Evolutionary conservation across 2,888 invertebrate species (phyloP), one percentile per base, ranked within the genome.

Genomic region (Stomorhina lunata): DNA sequence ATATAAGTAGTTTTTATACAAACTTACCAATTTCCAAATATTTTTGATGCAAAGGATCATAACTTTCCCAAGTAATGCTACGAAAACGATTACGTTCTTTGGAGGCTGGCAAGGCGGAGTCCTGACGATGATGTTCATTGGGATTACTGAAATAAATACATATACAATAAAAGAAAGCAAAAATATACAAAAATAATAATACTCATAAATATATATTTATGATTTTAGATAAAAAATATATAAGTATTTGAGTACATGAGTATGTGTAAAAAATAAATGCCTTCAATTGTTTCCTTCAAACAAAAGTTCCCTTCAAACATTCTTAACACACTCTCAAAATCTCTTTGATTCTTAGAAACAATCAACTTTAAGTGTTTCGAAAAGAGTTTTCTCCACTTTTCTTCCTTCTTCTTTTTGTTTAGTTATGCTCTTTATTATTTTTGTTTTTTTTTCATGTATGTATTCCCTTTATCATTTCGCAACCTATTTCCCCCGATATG

Each of bases 11-110:
- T 25, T 25, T 27, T 45, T 50, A 4, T 1, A 4, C 7, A 17
- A 25, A 80, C 90, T 94, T 92, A 97, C 97, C 96, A 90, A 97
- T 96, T 93, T 97, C 97, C 88, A 98, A 93, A 92, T 97, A 98
- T 90, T 97, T 97, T 90, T 98, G 97, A 92, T 97, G 97, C 83
- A 96, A 95, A 1, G 96, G 95, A 90, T 97, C 97, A 92, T 98
- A 98, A 89, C 96, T 95, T 86, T 97, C 97, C 98, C 98, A 98
- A 66, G 93, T 94, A 86, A 96, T 94, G 85, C 95, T 95, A 66
- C 96, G 93, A 91, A 96, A 96, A 87, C 96, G 94, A 92, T 95
- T 96, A 85, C 95, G 93, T 89, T 97, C 97, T 88, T 95, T 94
- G 68, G 96, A 96, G 57, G 95, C 95, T 4, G 95, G 95, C 84